Evolutionary conservation across 1,140 invertebrate species (phyloP).

Genomic region (Ylistrum balloti): DNA sequence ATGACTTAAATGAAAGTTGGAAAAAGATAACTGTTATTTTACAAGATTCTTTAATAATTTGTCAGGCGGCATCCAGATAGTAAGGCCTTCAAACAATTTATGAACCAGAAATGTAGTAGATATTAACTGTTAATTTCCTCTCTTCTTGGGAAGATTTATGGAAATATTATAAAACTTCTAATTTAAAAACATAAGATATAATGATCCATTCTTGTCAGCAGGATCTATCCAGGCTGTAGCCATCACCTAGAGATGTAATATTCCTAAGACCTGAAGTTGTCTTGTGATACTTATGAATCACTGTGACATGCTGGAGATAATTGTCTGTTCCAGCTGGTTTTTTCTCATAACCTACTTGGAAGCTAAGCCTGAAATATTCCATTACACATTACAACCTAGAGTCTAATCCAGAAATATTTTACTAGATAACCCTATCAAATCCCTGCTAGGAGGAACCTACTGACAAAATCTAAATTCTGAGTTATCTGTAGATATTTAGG

Average conservation of each 20-base stretch:
- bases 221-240: neutral
- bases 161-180: too few species aligned
- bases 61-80: too few species aligned
- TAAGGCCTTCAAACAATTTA: too few species aligned
- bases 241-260: neutral
- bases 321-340: neutral
- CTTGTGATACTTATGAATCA: neutral
- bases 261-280: neutral
- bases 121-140: too few species aligned
- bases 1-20: too few species aligned
- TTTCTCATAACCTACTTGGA: neutral
- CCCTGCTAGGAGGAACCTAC: too few species aligned
- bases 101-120: too few species aligned
- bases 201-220: neutral
- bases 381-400: neutral
- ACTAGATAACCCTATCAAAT: neutral
- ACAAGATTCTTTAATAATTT: too few species aligned
- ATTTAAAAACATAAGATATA: neutral
- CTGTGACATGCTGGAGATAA: neutral
- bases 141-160: too few species aligned
- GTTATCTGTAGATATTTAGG: too few species aligned
- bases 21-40: too few species aligned
- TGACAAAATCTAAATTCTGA: too few species aligned
- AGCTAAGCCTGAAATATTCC: conserved; percentile 24
- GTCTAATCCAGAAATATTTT: conserved; percentile 7